These are phyloP conservation scores for Chlorocebus sabaeus DNA, from an alignment of 2,113 vertebrate species.

Conservation along the genomic window DNA sequence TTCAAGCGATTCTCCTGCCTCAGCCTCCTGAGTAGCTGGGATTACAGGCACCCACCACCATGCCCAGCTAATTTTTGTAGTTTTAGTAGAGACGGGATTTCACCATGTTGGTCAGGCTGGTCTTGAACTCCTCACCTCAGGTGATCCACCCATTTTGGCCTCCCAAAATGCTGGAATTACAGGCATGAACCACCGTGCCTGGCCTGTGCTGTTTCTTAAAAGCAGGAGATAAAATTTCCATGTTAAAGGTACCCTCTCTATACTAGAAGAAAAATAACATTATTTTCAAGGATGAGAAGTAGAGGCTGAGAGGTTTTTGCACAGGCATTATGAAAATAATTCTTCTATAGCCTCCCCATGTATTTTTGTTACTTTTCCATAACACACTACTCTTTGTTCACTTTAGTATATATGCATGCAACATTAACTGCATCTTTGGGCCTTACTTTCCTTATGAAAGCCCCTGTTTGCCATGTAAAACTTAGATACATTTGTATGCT, in stretches of 20 bases:
- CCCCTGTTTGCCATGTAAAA: not conserved
- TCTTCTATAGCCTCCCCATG: not conserved
- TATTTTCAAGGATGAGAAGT: not conserved
- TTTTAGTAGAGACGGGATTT: too few species aligned
- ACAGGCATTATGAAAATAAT: not conserved
- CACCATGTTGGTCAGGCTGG: too few species aligned
- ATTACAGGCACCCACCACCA: too few species aligned
- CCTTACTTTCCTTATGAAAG: not conserved
- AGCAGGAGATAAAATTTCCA: not conserved
- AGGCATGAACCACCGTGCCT: too few species aligned
- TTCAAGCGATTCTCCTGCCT: too few species aligned
- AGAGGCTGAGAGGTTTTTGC: not conserved
- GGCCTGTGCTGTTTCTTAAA: not conserved
- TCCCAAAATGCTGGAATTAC: too few species aligned
- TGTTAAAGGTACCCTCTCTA: not conserved
- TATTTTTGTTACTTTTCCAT: not conserved
- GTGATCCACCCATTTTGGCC: too few species aligned
- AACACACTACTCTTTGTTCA: not conserved
- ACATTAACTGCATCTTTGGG: not conserved
- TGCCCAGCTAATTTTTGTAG: too few species aligned
- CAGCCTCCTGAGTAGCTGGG: too few species aligned
- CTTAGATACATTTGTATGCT: not conserved
- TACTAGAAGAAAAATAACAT: not conserved
- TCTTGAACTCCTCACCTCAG: too few species aligned
- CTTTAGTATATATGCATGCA: not conserved